A percentile compares a stretch with the other conserved stretches of the same genome.
These are phyloP conservation scores for Plectrocnemia conspersa DNA, from an alignment of 1,140 invertebrate species.

Conservation along the genomic window DNA sequence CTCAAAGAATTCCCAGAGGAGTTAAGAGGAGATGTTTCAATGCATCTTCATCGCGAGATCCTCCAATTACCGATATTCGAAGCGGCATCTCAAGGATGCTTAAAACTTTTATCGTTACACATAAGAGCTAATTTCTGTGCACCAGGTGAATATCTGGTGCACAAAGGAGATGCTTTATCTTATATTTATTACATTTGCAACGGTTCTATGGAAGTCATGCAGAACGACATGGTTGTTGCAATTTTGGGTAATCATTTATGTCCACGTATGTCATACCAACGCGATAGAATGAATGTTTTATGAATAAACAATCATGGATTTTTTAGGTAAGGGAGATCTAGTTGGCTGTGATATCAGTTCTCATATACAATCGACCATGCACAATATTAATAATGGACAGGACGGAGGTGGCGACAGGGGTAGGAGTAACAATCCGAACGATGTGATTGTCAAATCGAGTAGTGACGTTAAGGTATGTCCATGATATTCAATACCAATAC, in stretches of 20 bases:
- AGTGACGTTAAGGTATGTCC: conserved; percentile 90
- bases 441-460: conserved; percentile 85
- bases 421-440: conserved; percentile 53
- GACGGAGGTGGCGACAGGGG: conserved; percentile 47
- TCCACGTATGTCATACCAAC: not conserved
- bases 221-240: conserved; percentile 96
- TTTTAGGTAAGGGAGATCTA: conserved; percentile 88
- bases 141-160: conserved; percentile 94
- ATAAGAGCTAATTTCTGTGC: conserved; percentile 91
- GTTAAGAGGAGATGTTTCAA: conserved; percentile 87
- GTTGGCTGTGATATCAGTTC: conserved; percentile 91
- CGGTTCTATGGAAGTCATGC: conserved; percentile 97
- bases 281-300: not conserved
- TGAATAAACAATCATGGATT: conserved; percentile 5
- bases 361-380: conserved; percentile 58
- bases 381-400: conserved; percentile 50
- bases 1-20: conserved; percentile 96
- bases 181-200: conserved; percentile 96
- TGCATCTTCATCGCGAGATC: conserved; percentile 94
- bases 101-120: conserved; percentile 85
- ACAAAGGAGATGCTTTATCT: conserved; percentile 93
- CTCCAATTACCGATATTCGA: conserved; percentile 92
- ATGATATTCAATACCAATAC: too few relatives aligned
- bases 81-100: conserved; percentile 82
- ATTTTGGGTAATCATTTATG: conserved; percentile 77